Conservation (phyloP, 2,888 invertebrate genomes). For the Pediacus dermestoides region DNA sequence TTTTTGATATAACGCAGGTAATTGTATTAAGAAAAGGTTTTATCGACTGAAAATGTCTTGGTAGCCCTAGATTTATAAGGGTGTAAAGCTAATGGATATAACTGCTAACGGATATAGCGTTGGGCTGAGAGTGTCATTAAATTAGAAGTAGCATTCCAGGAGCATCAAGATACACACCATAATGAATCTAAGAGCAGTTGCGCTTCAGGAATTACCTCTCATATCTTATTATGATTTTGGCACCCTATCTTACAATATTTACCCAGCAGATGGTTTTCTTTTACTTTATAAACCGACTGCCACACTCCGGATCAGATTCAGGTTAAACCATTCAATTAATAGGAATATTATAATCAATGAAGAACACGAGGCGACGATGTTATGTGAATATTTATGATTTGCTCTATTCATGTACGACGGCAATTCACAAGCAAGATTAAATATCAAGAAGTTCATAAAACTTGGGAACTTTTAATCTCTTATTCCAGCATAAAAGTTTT, state of each 20-base stretch:
- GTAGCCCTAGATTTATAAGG: slow-evolving; percentile 4
- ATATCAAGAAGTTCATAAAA: slow-evolving; percentile 5
- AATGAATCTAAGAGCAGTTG: slow-evolving; percentile 4
- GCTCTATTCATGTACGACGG: slow-evolving; percentile 5
- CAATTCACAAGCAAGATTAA: slow-evolving; percentile 2
- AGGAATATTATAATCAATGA: too few relatives aligned
- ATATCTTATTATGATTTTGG: slow-evolving; percentile 1
- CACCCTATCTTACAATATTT: too few relatives aligned
- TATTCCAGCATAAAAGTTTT: background rate
- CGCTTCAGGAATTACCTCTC: slow-evolving; percentile 3
- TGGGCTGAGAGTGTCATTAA: slow-evolving; percentile 7
- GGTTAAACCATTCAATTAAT: too few relatives aligned
- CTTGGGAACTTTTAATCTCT: slow-evolving; percentile 5
- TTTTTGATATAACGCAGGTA: too few relatives aligned
- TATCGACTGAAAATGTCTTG: slow-evolving; percentile 4
- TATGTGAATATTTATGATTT: too few relatives aligned
- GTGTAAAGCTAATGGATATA: slow-evolving; percentile 10
- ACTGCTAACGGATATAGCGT: slow-evolving; percentile 7
- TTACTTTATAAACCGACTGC: too few relatives aligned
- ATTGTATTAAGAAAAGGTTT: slow-evolving; percentile 2
- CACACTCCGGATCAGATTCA: too few relatives aligned
- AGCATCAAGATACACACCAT: slow-evolving; percentile 4
- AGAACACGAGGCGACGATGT: too few relatives aligned
- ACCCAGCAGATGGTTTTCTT: too few relatives aligned
- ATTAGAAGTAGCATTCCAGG: slow-evolving; percentile 4